Conservation (phyloP, 2,888 invertebrate species). For the Bembecia ichneumoniformis region DNA sequence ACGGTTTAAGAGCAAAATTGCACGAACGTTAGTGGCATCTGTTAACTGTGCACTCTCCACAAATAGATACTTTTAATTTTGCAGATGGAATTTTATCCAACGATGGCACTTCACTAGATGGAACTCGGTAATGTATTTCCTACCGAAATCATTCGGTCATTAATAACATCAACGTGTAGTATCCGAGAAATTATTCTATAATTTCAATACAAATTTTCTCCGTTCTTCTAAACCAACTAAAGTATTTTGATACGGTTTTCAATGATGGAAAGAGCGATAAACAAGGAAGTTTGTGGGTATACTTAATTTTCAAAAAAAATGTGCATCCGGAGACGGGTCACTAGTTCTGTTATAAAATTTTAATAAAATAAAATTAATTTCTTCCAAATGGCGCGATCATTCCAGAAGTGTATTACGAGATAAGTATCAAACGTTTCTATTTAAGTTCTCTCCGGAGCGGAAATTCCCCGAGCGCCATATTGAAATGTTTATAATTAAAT, state of each 20-base stretch:
- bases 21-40: conserved; percentile 62
- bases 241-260: background rate
- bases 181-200: background rate
- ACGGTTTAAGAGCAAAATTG: conserved; percentile 66
- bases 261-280: background rate
- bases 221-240: too few relatives aligned
- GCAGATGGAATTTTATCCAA: conserved; percentile 56
- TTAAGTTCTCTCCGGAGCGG: conserved; percentile 65
- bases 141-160: background rate
- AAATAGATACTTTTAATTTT: conserved; percentile 68
- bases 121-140: background rate
- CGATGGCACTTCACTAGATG: conserved; percentile 3
- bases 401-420: conserved; percentile 68
- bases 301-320: too few relatives aligned
- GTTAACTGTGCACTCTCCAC: conserved; percentile 54
- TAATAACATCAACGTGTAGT: too few relatives aligned
- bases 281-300: background rate
- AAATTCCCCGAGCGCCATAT: conserved; percentile 70
- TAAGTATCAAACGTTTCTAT: conserved; percentile 73
- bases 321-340: too few relatives aligned
- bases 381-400: conserved; percentile 60
- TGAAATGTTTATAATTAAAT: conserved; percentile 74
- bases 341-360: background rate
- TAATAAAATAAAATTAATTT: conserved; percentile 46
- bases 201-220: background rate